A percentile compares a stretch with the other conserved stretches of the same genome.
These are phyloP conservation scores for Podarcis cretensis DNA, from an alignment of 2,113 vertebrate species.

Conservation along the genomic window DNA sequence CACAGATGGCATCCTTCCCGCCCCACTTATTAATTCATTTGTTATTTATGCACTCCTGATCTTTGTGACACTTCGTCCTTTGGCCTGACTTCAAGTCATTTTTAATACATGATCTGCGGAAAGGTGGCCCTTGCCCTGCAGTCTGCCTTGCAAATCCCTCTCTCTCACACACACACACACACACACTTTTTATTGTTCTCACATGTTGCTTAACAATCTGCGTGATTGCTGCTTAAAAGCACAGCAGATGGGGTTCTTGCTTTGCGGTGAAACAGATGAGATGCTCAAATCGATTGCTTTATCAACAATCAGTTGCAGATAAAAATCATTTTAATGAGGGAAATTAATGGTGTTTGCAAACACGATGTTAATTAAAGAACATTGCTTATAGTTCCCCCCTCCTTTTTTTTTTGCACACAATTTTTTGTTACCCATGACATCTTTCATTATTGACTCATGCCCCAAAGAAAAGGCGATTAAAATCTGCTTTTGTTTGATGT, in stretches of 20 bases:
- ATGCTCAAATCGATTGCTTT: conserved; percentile 83
- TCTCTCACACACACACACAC: conserved; percentile 49
- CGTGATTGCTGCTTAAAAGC: conserved; percentile 67
- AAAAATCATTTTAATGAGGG: conserved; percentile 84
- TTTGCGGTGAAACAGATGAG: conserved; percentile 76
- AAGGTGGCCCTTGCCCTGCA: conserved; percentile 73
- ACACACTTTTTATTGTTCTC: conserved; percentile 76
- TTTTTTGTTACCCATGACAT: conserved; percentile 86
- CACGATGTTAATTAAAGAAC: conserved; percentile 86
- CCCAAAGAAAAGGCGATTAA: conserved; percentile 92
- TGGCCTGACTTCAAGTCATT: conserved; percentile 72
- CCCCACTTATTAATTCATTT: conserved; percentile 73
- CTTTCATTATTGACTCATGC: conserved; percentile 96
- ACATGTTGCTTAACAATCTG: conserved; percentile 80
- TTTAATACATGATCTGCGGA: conserved; percentile 75
- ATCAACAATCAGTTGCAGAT: conserved; percentile 85
- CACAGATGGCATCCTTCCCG: conserved; percentile 74
- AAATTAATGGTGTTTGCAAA: conserved; percentile 87
- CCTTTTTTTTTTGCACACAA: conserved; percentile 59
- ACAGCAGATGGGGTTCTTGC: conserved; percentile 76
- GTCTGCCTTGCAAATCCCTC: conserved; percentile 70
- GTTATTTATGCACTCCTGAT: conserved; percentile 73
- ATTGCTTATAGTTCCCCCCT: conserved; percentile 71
- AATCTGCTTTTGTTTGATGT: conserved; percentile 91
- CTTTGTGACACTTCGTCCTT: conserved; percentile 70